phyloP scores from a whole-genome alignment of 2,888 invertebrate species.

The Xanthorhoe spadicearia region DNA sequence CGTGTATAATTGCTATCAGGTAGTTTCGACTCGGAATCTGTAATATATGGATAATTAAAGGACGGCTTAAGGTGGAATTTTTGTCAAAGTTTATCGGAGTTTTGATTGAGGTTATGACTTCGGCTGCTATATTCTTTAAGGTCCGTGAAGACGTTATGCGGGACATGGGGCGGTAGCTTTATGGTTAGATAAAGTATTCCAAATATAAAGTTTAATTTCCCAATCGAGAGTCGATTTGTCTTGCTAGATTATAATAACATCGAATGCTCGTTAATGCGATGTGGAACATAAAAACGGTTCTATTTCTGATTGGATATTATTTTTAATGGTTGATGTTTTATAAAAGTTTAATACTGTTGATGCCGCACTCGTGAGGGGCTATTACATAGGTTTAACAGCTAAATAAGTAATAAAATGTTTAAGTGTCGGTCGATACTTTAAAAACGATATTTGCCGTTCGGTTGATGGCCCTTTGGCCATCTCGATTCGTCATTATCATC shows the following conservation, averaged over 20 bases:
- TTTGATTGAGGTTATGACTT: conserved; percentile 83
- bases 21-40: conserved; percentile 75
- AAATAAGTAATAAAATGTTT: conserved; percentile 50
- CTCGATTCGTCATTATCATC: conserved; percentile 33
- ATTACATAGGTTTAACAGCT: conserved; percentile 49
- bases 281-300: conserved; percentile 68
- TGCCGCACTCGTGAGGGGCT: conserved; percentile 31
- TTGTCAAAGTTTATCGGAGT: conserved; percentile 83
- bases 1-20: conserved; percentile 83
- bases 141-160: conserved; percentile 62
- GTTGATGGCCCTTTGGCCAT: conserved; percentile 34
- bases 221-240: conserved; percentile 74
- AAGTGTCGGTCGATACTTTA: conserved; percentile 36
- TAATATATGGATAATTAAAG: conserved; percentile 85
- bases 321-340: conserved; percentile 59
- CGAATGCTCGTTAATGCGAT: conserved; percentile 66
- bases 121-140: conserved; percentile 53
- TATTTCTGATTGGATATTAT: conserved; percentile 71
- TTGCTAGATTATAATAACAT: conserved; percentile 77
- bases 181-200: conserved; percentile 58
- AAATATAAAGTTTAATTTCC: conserved; percentile 54
- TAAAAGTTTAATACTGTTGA: conserved; percentile 55
- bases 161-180: conserved; percentile 77
- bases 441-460: conserved; percentile 34
- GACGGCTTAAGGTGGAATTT: conserved; percentile 83